Conservation (phyloP, 2,888 invertebrate genomes). For the Leptogaster cylindrica region DNA sequence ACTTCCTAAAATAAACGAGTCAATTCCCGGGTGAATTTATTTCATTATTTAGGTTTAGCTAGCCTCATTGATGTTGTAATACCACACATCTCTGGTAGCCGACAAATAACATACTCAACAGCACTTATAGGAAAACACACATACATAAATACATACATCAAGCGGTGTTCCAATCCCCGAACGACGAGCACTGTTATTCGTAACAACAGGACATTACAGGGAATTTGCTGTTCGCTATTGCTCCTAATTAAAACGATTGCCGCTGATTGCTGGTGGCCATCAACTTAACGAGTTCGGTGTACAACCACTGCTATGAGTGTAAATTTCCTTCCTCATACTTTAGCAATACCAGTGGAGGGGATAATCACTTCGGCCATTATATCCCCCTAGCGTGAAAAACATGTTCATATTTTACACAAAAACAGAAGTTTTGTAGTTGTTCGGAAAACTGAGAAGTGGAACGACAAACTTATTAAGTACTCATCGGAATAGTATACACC, state of each 20-base stretch:
- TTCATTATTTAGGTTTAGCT: slow-evolving; percentile 4
- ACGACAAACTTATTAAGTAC: too few relatives aligned
- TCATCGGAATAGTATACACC: too few relatives aligned
- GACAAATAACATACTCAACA: too few relatives aligned
- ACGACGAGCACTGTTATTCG: background rate
- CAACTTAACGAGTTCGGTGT: slow-evolving; percentile 8
- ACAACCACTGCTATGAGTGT: background rate
- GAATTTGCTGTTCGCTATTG: slow-evolving; percentile 8
- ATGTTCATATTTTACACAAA: background rate
- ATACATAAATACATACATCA: too few relatives aligned
- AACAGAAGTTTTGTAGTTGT: too few relatives aligned
- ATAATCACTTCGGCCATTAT: background rate
- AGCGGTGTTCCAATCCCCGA: background rate
- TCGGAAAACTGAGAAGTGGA: too few relatives aligned
- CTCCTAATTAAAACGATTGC: slow-evolving; percentile 14
- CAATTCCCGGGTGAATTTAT: background rate
- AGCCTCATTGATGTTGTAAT: background rate
- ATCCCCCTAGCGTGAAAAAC: background rate
- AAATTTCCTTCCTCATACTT: background rate
- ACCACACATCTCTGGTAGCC: too few relatives aligned
- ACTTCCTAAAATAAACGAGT: background rate
- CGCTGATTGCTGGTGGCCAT: slow-evolving; percentile 6
- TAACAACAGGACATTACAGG: background rate
- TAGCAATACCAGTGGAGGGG: background rate
- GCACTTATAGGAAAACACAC: too few relatives aligned